These are phyloP conservation scores for Tetanocera ferruginea DNA, from an alignment of 2,888 invertebrate species.

Conservation along the genomic window DNA sequence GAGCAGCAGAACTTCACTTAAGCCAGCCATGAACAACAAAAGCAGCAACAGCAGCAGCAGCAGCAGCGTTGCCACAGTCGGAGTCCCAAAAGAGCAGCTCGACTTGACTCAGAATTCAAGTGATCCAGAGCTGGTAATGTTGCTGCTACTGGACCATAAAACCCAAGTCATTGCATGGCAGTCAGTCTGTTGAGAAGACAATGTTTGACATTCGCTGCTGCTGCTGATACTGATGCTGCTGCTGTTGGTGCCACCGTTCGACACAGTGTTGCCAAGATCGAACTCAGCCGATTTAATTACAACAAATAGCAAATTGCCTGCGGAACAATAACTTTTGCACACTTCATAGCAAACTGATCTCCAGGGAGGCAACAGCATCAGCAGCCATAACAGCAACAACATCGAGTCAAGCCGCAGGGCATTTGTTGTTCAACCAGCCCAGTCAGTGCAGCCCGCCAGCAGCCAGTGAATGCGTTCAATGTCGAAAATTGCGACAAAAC, in stretches of 20 bases:
- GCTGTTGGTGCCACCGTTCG: not conserved
- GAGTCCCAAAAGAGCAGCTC: conserved; percentile 8
- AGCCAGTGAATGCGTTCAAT: conserved; percentile 28
- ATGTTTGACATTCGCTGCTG: conserved; percentile 40
- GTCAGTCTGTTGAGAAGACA: conserved; percentile 17
- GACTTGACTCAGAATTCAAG: not conserved
- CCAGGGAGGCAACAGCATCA: conserved; percentile 33
- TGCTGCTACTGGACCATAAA: conserved; percentile 16
- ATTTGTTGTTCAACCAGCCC: not conserved
- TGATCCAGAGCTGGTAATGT: not conserved
- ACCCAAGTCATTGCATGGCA: not conserved
- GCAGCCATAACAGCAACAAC: conserved; percentile 10
- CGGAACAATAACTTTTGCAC: conserved; percentile 60
- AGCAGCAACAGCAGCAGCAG: not conserved
- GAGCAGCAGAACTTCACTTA: not conserved
- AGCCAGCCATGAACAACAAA: conserved; percentile 1
- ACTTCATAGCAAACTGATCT: conserved; percentile 55
- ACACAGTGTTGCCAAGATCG: conserved; percentile 15
- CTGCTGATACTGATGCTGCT: conserved; percentile 3
- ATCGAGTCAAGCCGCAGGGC: not conserved
- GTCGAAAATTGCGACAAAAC: conserved; percentile 41
- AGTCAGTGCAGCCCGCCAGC: not conserved
- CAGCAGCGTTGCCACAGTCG: conserved; percentile 11
- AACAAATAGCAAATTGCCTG: conserved; percentile 65
- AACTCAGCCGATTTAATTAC: conserved; percentile 60